A percentile compares a stretch with the other conserved stretches of the same genome.
These are phyloP conservation scores for Mayetiola destructor DNA, from an alignment of 2,888 invertebrate genomes.

Conservation along the genomic window DNA sequence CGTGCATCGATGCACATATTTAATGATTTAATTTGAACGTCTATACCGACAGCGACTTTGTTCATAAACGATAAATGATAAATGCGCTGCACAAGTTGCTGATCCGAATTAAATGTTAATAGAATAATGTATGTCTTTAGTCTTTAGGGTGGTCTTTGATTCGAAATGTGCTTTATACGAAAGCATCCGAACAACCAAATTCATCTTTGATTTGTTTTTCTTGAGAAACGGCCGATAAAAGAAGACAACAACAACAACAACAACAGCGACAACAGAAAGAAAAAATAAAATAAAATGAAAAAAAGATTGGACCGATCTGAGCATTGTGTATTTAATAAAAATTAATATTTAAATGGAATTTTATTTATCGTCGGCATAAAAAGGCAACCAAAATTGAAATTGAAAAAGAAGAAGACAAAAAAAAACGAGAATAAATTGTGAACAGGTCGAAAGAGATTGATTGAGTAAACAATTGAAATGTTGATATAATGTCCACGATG, in stretches of 20 bases:
- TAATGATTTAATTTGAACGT: constrained; percentile 12
- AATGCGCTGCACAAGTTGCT: no score
- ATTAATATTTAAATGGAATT: constrained; percentile 5
- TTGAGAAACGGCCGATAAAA: not conserved
- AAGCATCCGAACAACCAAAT: not conserved
- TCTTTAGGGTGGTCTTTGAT: constrained; percentile 9
- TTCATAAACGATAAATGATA: no score
- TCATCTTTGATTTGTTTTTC: constrained; percentile 6
- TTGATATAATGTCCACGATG: no score
- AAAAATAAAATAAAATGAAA: not conserved
- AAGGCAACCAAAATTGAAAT: no score
- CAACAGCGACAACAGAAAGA: not conserved
- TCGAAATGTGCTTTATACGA: not conserved
- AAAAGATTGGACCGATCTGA: not conserved
- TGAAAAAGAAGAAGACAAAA: no score
- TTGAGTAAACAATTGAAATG: constrained; percentile 1
- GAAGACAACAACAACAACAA: not conserved
- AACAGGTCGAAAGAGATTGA: constrained; percentile 8
- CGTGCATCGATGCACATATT: constrained; percentile 9
- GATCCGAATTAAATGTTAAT: not conserved
- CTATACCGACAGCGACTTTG: constrained; percentile 6
- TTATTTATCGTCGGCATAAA: constrained; percentile 9
- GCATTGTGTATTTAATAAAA: constrained; percentile 5
- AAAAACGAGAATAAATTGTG: constrained; percentile 11
- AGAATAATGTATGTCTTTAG: not conserved